Evolutionary conservation across 1,140 invertebrate genomes (phyloP).

Genomic region (Coenobita brevimanus): DNA sequence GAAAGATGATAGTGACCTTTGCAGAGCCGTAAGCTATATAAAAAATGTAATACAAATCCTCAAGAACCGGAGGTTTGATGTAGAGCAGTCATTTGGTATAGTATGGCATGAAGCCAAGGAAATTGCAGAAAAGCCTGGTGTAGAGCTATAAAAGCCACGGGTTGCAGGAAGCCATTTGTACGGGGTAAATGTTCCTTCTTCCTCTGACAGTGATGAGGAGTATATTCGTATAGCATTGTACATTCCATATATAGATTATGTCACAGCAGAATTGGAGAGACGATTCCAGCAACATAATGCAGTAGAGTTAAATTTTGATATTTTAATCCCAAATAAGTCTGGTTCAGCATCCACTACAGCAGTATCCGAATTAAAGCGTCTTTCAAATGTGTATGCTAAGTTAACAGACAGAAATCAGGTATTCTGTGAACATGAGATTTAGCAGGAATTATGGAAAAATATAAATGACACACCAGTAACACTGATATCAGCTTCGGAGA

Average conservation of each 20-base stretch:
- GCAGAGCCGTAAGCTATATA: too few species aligned
- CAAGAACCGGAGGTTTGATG: too few species aligned
- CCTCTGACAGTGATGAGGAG: too few species aligned
- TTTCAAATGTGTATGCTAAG: not conserved
- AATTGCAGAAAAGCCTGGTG: not conserved
- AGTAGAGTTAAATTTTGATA: not conserved
- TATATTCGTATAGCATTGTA: too few species aligned
- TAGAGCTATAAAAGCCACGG: not conserved
- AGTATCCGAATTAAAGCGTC: not conserved
- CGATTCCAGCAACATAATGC: too few species aligned
- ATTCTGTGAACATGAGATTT: not conserved
- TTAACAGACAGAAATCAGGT: not conserved
- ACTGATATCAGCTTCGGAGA: not conserved
- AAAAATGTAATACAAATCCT: too few species aligned
- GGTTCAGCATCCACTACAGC: not conserved
- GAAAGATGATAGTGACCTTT: too few species aligned
- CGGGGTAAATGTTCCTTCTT: conserved; percentile 3
- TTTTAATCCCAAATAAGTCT: not conserved
- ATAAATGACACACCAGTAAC: not conserved
- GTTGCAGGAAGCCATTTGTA: not conserved
- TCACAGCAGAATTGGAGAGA: too few species aligned
- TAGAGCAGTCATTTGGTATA: too few species aligned
- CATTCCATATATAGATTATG: too few species aligned
- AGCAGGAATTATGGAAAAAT: not conserved
- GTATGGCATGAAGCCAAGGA: not conserved